These are phyloP conservation scores for Aphaenogaster floridana DNA, from an alignment of 1,140 invertebrate species.

Conservation along the genomic window DNA sequence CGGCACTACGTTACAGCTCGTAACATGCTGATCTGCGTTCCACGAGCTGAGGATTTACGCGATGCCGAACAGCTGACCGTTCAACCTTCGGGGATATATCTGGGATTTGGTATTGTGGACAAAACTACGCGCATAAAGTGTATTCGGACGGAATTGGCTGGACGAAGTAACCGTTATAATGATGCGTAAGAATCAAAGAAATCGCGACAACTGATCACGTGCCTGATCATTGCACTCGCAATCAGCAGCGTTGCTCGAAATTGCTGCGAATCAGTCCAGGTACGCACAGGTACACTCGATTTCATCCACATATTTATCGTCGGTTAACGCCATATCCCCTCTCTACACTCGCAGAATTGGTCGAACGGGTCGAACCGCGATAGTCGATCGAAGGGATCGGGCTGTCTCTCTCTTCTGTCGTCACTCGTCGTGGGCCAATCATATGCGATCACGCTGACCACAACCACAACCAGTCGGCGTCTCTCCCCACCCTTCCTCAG, in stretches of 20 bases:
- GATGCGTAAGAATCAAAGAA: not conserved
- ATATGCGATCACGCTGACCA: not conserved
- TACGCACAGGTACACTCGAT: too few relatives aligned
- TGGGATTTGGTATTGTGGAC: not conserved
- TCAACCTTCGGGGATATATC: too few relatives aligned
- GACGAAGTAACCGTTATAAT: not conserved
- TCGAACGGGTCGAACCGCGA: too few relatives aligned
- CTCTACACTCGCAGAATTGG: too few relatives aligned
- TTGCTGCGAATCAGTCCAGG: too few relatives aligned
- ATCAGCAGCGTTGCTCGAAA: too few relatives aligned
- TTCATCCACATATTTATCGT: too few relatives aligned
- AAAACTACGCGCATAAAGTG: not conserved
- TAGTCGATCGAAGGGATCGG: too few relatives aligned
- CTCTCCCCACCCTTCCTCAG: not conserved
- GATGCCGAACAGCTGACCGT: constrained; percentile 6
- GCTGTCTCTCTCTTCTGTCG: not conserved
- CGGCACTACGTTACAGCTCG: not conserved
- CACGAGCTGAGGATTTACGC: not conserved
- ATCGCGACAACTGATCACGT: not conserved
- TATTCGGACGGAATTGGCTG: not conserved
- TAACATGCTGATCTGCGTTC: not conserved
- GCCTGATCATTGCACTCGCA: too few relatives aligned
- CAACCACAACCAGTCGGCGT: not conserved
- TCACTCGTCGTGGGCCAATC: not conserved
- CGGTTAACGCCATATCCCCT: too few relatives aligned